These are phyloP conservation scores for Aricia artaxerxes DNA, from an alignment of 2,888 invertebrate species.

Conservation along the genomic window DNA sequence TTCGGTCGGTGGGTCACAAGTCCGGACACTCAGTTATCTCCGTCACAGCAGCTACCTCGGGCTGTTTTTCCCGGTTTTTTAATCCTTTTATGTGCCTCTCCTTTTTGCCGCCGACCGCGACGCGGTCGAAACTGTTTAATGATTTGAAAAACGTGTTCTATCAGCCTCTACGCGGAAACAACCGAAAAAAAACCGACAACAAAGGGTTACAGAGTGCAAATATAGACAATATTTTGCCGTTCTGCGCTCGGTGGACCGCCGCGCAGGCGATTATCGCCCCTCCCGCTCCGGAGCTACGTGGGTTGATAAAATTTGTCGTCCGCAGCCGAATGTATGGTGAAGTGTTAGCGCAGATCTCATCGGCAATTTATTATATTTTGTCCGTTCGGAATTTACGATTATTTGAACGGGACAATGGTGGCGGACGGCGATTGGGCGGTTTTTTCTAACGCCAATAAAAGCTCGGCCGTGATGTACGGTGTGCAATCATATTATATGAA, in stretches of 20 bases:
- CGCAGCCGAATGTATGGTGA: conserved; percentile 50
- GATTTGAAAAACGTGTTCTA: conserved; percentile 82
- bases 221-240: conserved; percentile 65
- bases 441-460: conserved; percentile 72
- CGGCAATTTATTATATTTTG: conserved; percentile 81
- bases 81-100: conserved; percentile 61
- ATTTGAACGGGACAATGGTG: conserved; percentile 74
- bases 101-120: conserved; percentile 64
- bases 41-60: conserved; percentile 63
- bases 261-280: conserved; percentile 48
- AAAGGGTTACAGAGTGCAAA: conserved; percentile 76
- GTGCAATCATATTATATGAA: conserved; percentile 47
- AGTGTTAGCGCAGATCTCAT: conserved; percentile 75
- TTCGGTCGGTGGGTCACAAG: conserved; percentile 24
- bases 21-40: conserved; percentile 49
- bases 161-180: conserved; percentile 78
- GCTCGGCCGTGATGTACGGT: conserved; percentile 43
- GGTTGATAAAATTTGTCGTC: conserved; percentile 40
- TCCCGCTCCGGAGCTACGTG: conserved; percentile 43
- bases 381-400: conserved; percentile 78
- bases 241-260: conserved; percentile 44
- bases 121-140: conserved; percentile 78
- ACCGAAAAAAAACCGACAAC: conserved; percentile 77
- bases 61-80: conserved; percentile 57
- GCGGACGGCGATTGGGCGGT: conserved; percentile 64